Evolutionary conservation across 2,113 vertebrate genomes (phyloP), one percentile per base, ranked within the genome.

Genomic region (Zapus hudsonius): DNA sequence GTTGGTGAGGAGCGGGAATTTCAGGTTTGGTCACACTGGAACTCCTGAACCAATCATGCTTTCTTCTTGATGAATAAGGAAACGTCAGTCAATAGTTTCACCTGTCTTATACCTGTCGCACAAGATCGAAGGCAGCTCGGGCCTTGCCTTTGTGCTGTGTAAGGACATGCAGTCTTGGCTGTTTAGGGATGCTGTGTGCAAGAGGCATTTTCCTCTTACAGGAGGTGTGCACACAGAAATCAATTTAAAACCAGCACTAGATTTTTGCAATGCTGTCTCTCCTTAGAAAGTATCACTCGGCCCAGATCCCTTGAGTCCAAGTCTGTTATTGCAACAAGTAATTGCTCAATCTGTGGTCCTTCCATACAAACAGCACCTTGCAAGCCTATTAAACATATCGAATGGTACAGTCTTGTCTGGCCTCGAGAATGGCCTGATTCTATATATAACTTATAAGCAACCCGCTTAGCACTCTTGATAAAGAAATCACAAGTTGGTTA

Each of bases 1-100:
- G 75, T 59, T 87, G 91, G 27, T 82, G 19, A n/a, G 84, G 90
- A 98, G 97, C 92, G 94, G 93, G 97, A 96, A 83, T 96, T 97
- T 98, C 98, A 96, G 97, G 95, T 97, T 98, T 33, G 87, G 66
- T 92, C 38, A 89, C 82, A 86, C 42, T 93, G 89, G 66, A 1
- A 7, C 87, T 97, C 52, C 81, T 89, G 82, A 74, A 94, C 92
- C 66, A 86, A 63, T 87, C 57, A 91, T 70, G 66, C 7, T 7
- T 63, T 59, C 36, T 67, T 92, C 90, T 91, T 42, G 31, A 44
- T 66, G 52, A 94, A 84, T 59, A 90, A 52, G 87, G 83, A 91
- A 87, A 22, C 36, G 76, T 74, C 86, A 93, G 94, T 91, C 76
- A 95, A 86, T 74, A 87, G 0, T 8, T 73, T 67, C 73, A 91